Base-by-base conservation (phyloP, 2,888 invertebrate genomes). In the Orthosia gothica region DNA sequence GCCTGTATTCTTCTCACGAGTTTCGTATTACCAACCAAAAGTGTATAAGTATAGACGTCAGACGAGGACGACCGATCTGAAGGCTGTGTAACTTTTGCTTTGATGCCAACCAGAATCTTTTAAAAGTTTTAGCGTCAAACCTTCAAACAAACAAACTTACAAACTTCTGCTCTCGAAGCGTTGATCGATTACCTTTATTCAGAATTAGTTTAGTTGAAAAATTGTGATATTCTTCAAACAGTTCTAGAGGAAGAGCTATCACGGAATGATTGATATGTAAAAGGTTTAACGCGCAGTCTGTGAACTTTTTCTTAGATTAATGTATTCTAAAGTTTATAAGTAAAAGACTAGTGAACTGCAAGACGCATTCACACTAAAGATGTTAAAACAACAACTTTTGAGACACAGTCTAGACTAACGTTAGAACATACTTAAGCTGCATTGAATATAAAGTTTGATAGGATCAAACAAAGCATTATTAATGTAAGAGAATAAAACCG, bases 1-100 rank as follows among this genome's bases (percentile, higher is more conserved):
- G 83, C 74, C 86, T 88, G 89, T 90, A 92, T 92, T 92, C 92
- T 88, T 91, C 92, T 89, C 92, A 92, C 92, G 92, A 92, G 91
- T 91, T 90, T 91, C 87, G 82, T 87, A 88, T 91, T 91, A 89
- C 91, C 70, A 76, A 76, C 83, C 79, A 74, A 89, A 91, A 90
- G 87, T 89, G 87, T 89, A 85, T 89, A 88, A 89, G 88, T 87
- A 88, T 76, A 85, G 76, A 79, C 83, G 83, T 84, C 84, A 77
- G 80, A 58, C 79, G 83, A 87, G 76, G 80, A 58, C 79, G 83
- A 87, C 84, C 83, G 83, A 85, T 84, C 85, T 74, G 73, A 83
- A 85, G 85, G 79, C 87, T 85, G 87, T 84, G 76, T 81, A 91
- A 90, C 88, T 91, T 91, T 88, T 81, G 84, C 89, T 90, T 89